Percentiles rank a stretch among this genome's conserved stretches.
These are phyloP conservation scores for Malurus alboscapulatus DNA, from an alignment of 2,113 vertebrate species.

Conservation along the genomic window DNA sequence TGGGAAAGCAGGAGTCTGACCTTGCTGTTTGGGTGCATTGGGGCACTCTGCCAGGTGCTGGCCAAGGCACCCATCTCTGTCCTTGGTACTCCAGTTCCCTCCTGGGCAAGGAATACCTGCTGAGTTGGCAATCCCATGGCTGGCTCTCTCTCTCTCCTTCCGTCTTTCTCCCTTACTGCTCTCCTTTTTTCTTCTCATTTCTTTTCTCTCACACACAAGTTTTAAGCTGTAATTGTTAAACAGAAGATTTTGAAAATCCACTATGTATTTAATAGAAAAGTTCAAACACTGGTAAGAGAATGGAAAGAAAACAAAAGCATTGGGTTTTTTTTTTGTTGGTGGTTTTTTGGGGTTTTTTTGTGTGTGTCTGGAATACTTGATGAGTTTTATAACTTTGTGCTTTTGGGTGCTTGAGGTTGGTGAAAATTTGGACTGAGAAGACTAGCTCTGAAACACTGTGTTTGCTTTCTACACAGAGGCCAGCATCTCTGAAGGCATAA, in stretches of 20 bases:
- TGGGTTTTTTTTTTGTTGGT: not conserved
- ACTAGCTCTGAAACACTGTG: not conserved
- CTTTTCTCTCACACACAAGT: not conserved
- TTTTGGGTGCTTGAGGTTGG: not conserved
- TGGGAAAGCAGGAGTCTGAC: not conserved
- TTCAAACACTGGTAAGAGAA: slow-evolving; percentile 4
- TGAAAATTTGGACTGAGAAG: not conserved
- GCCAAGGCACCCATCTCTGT: not conserved
- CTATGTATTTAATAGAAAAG: not conserved
- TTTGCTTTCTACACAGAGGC: not conserved
- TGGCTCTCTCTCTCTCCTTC: not conserved
- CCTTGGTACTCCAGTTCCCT: not conserved
- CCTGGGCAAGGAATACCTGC: not conserved
- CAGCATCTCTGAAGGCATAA: not conserved
- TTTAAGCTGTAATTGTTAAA: not conserved
- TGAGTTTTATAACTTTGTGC: not conserved
- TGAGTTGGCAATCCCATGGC: not conserved
- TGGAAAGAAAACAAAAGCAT: not conserved
- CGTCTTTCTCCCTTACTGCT: not conserved
- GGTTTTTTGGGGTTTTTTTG: no score
- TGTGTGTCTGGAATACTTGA: not conserved
- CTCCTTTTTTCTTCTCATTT: not conserved
- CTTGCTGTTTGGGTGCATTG: accelerated
- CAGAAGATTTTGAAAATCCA: not conserved
- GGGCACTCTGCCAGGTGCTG: not conserved